phyloP scores from a whole-genome alignment of 1,140 invertebrate species.

The Drosophila kikkawai region DNA sequence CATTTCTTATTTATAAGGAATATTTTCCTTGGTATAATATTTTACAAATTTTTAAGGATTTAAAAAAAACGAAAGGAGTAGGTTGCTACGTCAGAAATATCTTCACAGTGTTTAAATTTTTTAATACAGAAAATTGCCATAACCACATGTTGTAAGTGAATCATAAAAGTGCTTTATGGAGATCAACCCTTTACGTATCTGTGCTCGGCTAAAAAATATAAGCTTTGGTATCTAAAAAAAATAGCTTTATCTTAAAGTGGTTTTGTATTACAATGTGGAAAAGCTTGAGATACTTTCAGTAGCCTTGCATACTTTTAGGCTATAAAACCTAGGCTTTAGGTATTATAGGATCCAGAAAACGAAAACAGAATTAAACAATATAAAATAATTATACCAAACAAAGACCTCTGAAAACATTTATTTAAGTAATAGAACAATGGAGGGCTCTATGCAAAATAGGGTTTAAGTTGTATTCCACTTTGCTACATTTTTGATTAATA shows the following conservation, averaged over 20 bases:
- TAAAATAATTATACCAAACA: background rate
- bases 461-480: background rate
- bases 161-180: no score
- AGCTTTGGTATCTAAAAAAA: background rate
- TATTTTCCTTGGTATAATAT: no score
- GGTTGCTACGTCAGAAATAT: no score
- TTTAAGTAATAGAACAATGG: no score
- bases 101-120: background rate
- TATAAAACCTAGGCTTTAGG: background rate
- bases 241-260: background rate
- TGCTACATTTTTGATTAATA: background rate
- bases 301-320: slow-evolving; percentile 5
- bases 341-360: background rate
- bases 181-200: no score
- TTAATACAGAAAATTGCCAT: background rate
- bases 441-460: background rate
- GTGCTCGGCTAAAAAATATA: no score
- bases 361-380: background rate
- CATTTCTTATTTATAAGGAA: no score
- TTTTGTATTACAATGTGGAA: background rate
- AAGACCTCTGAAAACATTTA: no score
- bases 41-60: no score
- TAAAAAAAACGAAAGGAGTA: no score
- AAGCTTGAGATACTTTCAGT: background rate
- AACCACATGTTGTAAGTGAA: background rate